Conservation (phyloP, 1,140 invertebrate species). For the Cydia strobilella region DNA sequence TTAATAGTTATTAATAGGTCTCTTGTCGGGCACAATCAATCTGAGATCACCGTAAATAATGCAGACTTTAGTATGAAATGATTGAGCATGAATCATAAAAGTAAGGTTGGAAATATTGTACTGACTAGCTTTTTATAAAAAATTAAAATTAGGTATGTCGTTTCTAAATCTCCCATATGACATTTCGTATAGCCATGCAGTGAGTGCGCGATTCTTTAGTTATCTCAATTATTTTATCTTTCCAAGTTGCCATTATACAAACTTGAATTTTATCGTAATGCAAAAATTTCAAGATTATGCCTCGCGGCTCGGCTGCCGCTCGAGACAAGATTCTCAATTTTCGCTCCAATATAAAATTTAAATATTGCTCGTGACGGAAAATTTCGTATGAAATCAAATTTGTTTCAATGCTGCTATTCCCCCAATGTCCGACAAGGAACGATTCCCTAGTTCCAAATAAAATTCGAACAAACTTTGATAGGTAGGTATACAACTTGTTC, state of each 20-base stretch:
- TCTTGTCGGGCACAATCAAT: too few species aligned
- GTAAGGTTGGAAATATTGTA: too few species aligned
- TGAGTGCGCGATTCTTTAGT: not conserved
- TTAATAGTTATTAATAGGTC: too few species aligned
- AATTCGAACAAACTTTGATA: not conserved
- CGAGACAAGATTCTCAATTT: conserved; percentile 6
- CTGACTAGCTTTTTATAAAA: too few species aligned
- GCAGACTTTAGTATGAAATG: too few species aligned
- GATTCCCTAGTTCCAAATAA: not conserved
- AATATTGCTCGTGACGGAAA: not conserved
- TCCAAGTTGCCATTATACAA: not conserved
- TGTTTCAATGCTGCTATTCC: not conserved
- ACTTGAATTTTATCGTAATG: not conserved
- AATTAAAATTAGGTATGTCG: too few species aligned
- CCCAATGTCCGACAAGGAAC: not conserved
- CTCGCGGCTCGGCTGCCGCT: not conserved
- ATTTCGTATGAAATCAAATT: conserved; percentile 1
- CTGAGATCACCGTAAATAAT: too few species aligned
- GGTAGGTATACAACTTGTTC: not conserved
- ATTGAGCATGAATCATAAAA: too few species aligned
- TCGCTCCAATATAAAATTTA: not conserved
- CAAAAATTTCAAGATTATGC: not conserved
- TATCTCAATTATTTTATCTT: not conserved
- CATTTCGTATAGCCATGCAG: too few species aligned
- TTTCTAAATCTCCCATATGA: too few species aligned